These are phyloP conservation scores for Goniozus legneri DNA, from an alignment of 1,140 invertebrate species.

Conservation along the genomic window DNA sequence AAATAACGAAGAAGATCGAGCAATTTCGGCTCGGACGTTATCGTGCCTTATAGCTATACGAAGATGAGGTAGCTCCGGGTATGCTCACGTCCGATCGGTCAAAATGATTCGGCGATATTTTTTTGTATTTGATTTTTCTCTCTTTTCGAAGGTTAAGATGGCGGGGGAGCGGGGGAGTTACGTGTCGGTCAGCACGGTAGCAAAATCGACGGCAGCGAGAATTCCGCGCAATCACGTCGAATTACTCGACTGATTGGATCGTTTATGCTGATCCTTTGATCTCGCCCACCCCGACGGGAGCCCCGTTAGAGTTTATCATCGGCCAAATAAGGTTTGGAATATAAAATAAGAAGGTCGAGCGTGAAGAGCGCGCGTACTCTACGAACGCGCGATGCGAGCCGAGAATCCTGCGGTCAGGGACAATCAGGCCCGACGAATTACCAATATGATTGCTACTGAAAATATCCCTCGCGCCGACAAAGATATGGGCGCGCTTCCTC, in stretches of 20 bases:
- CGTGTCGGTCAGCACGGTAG: constrained; percentile 26
- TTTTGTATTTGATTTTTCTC: too few relatives aligned
- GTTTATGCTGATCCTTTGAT: constrained; percentile 54
- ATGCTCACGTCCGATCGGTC: too few relatives aligned
- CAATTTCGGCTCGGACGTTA: too few relatives aligned
- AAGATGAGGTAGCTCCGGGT: too few relatives aligned
- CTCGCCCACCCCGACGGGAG: constrained; percentile 24
- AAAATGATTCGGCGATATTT: too few relatives aligned
- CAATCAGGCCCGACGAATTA: constrained; percentile 52
- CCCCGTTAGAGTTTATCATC: constrained; percentile 50
- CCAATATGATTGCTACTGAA: constrained; percentile 57
- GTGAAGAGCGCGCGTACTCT: constrained; percentile 35
- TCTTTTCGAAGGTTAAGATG: too few relatives aligned
- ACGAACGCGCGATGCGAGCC: too few relatives aligned
- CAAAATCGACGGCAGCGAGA: constrained; percentile 21
- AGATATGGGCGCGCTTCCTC: constrained; percentile 22
- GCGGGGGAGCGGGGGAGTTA: too few relatives aligned
- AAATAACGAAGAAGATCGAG: too few relatives aligned
- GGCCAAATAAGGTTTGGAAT: constrained; percentile 52
- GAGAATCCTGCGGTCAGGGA: constrained; percentile 55
- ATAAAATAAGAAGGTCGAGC: constrained; percentile 44
- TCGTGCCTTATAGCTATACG: too few relatives aligned
- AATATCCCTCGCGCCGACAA: constrained; percentile 52
- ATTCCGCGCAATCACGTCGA: constrained; percentile 47
- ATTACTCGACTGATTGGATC: constrained; percentile 56